These are phyloP conservation scores for Hylaeus volcanicus DNA, from an alignment of 1,140 invertebrate species.

Conservation along the genomic window DNA sequence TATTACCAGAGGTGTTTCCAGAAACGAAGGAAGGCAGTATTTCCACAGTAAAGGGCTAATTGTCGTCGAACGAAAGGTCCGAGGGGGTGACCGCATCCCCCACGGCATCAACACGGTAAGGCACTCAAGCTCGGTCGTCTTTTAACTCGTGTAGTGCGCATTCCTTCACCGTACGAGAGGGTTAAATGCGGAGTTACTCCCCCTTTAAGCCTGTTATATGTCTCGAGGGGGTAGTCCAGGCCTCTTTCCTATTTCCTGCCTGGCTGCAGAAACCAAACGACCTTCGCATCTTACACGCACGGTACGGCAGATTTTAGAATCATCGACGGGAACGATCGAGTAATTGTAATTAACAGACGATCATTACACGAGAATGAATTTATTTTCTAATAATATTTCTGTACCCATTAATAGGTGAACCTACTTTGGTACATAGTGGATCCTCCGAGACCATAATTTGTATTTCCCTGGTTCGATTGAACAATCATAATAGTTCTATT, in stretches of 20 bases:
- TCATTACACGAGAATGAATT: no score
- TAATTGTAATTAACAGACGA: not conserved
- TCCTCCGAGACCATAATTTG: no score
- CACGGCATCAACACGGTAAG: conserved; percentile 74
- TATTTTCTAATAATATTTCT: no score
- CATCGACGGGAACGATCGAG: not conserved
- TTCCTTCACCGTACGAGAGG: conserved; percentile 55
- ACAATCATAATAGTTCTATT: not conserved
- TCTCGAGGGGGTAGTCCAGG: conserved; percentile 57
- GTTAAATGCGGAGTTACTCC: conserved; percentile 66
- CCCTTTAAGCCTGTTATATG: conserved; percentile 68
- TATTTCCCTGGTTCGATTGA: no score
- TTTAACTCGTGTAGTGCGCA: conserved; percentile 72
- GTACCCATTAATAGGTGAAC: no score
- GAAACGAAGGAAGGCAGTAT: conserved; percentile 58
- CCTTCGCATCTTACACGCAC: conserved; percentile 49
- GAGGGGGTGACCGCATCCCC: conserved; percentile 67
- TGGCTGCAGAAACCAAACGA: conserved; percentile 61
- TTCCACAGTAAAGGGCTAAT: conserved; percentile 65
- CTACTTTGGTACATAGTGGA: no score
- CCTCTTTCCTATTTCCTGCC: conserved; percentile 61
- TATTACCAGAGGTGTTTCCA: conserved; percentile 61
- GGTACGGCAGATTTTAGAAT: conserved; percentile 51
- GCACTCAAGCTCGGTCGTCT: conserved; percentile 78
- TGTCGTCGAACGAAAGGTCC: conserved; percentile 71